These are phyloP conservation scores for Vidua macroura DNA, from an alignment of 2,113 vertebrate species.

Conservation along the genomic window DNA sequence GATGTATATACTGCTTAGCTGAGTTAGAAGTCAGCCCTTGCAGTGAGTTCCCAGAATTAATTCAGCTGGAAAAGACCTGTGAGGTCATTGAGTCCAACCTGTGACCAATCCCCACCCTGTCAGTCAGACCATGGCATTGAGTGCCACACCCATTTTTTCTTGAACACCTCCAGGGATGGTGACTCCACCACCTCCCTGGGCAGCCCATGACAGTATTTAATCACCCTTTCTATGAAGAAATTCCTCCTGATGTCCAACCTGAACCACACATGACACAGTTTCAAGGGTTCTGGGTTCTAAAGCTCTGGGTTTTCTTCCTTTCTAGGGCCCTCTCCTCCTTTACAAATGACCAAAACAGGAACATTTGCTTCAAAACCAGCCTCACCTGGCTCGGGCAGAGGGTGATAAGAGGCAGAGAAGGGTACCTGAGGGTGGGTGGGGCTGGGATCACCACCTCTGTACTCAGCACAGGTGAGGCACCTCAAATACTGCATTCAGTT, in stretches of 20 bases:
- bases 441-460: neutral
- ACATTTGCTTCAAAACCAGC: neutral
- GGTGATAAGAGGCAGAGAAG: neutral
- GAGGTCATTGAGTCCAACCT: neutral
- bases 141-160: neutral
- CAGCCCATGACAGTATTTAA: neutral
- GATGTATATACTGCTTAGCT: neutral
- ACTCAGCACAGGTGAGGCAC: neutral
- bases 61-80: neutral
- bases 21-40: neutral
- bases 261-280: neutral
- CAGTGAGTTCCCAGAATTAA: neutral
- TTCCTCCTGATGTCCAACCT: neutral
- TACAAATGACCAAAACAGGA: neutral
- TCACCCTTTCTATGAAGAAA: neutral
- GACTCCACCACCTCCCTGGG: neutral
- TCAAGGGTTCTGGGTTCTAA: neutral
- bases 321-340: too few species aligned
- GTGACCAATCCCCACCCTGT: neutral
- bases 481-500: neutral
- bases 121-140: neutral
- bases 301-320: neutral
- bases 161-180: neutral
- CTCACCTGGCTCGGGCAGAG: fast-evolving
- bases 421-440: neutral